Evolutionary conservation across 2,797 vertebrate genomes (phyloP), one percentile per base, ranked within the genome.

Genomic region (Masticophis lateralis): DNA sequence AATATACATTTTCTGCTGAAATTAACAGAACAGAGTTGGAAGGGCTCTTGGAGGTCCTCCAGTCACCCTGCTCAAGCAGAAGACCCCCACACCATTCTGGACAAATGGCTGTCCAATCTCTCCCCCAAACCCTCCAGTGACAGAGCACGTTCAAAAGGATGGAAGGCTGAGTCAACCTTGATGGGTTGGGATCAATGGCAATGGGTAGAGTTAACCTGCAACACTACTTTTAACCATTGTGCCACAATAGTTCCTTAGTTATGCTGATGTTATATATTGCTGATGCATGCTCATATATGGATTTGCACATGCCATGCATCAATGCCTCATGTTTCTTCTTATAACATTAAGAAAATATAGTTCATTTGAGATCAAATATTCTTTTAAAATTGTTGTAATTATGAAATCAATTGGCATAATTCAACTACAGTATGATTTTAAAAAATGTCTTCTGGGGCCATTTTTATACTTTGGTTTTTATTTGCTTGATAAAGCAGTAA

Each of bases 331-430:
- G 95, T 96, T 97, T 59, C 94, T 95, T 95, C 97, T 95, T 92
- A 97, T 97, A 97, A 97, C 96, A 96, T 96, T 97, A 92, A 97
- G 97, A 97, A 95, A 97, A 95, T 96, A 94, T 94, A 96, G 96
- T 93, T 97, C 97, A 96, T 95, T 95, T 92, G 97, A 97, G 95
- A 97, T 20, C 92, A 94, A 96, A 97, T 97, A 97, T 95, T 91
- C 95, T 96, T 97, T 98, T 97, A 97, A 96, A 98, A 97, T 97
- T 96, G 97, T 94, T 95, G 91, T 94, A 94, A 86, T 95, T 95
- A 96, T 97, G 97, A 97, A 97, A 94, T 96, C 97, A 97, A 27
- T 95, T 97, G 97, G 96, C 96, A 97, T 96, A 97, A 98, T 95
- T 86, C 97, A 97, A 97, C 96, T 96, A 97, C 95, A 95, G 97